Evolutionary conservation across 2,888 invertebrate species (phyloP).

Genomic region (Maniola hyperantus): DNA sequence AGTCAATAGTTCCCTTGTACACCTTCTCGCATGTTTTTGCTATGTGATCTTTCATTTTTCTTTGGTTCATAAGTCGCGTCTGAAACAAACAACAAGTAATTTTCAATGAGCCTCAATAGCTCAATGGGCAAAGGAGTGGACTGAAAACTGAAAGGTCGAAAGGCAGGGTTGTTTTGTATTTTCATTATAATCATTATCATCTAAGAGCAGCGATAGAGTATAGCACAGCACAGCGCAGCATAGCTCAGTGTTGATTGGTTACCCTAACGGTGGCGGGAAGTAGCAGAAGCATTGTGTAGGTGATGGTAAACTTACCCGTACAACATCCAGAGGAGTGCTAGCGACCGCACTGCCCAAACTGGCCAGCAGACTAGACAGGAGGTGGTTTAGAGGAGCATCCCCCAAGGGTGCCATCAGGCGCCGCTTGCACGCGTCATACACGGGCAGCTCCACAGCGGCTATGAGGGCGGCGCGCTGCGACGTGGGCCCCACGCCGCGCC

Average conservation of each 20-base stretch:
- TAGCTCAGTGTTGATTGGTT: no score
- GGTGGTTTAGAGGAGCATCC: constrained; percentile 92
- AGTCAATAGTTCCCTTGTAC: constrained; percentile 92
- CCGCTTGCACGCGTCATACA: constrained; percentile 95
- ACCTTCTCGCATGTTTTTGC: constrained; percentile 65
- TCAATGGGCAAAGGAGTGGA: no score
- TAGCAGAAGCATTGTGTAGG: background rate
- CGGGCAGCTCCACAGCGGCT: constrained; percentile 96
- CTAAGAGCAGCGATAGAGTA: no score
- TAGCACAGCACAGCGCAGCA: no score
- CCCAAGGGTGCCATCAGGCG: constrained; percentile 87
- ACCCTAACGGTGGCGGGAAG: no score
- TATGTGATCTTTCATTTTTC: constrained; percentile 75
- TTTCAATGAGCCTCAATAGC: no score
- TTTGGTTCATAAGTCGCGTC: constrained; percentile 98
- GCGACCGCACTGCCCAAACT: constrained; percentile 96
- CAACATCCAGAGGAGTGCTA: constrained; percentile 96
- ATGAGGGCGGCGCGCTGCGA: constrained; percentile 96
- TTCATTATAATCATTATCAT: no score
- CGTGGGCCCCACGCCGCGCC: constrained; percentile 96
- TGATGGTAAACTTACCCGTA: constrained; percentile 84
- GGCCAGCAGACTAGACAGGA: constrained; percentile 94
- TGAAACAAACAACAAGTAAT: constrained; percentile 56
- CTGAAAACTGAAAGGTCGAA: no score
- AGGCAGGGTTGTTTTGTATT: no score